phyloP scores from a whole-genome alignment of 2,888 invertebrate genomes.

The Raillietiella orientalis region DNA sequence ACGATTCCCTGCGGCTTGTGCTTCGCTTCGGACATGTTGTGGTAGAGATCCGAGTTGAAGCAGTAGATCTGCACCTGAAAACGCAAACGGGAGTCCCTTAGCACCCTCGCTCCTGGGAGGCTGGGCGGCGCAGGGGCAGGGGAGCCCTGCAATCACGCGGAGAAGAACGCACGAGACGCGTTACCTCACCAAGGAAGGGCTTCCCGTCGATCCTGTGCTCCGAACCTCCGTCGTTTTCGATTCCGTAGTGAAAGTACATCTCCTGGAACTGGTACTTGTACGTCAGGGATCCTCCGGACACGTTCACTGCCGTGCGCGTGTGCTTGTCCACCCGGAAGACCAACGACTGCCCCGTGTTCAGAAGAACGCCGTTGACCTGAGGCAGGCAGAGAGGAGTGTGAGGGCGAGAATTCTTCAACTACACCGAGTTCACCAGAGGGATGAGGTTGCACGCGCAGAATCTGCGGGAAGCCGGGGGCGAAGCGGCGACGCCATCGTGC shows the following conservation, averaged over 20 bases:
- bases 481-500: too few species aligned
- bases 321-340: slow-evolving; percentile 63
- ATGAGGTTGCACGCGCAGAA: not conserved
- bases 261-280: slow-evolving; percentile 85
- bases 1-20: slow-evolving; percentile 89
- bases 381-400: too few species aligned
- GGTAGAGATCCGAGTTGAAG: slow-evolving; percentile 83
- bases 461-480: too few species aligned
- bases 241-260: slow-evolving; percentile 80
- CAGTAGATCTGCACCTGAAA: slow-evolving; percentile 79
- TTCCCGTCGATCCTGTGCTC: slow-evolving; percentile 85
- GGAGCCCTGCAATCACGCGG: not conserved
- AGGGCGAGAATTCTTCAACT: too few species aligned
- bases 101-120: not conserved
- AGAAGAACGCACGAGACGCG: slow-evolving; percentile 9
- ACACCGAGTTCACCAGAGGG: too few species aligned
- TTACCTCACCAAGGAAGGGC: slow-evolving; percentile 88
- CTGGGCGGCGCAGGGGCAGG: not conserved
- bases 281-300: slow-evolving; percentile 79
- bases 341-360: slow-evolving; percentile 76
- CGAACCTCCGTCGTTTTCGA: slow-evolving; percentile 60
- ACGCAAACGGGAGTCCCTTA: not conserved
- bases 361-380: slow-evolving; percentile 29
- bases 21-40: slow-evolving; percentile 76
- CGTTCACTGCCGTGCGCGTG: slow-evolving; percentile 35